phyloP scores from a whole-genome alignment of 2,797 vertebrate genomes.

The Characodon lateralis region DNA sequence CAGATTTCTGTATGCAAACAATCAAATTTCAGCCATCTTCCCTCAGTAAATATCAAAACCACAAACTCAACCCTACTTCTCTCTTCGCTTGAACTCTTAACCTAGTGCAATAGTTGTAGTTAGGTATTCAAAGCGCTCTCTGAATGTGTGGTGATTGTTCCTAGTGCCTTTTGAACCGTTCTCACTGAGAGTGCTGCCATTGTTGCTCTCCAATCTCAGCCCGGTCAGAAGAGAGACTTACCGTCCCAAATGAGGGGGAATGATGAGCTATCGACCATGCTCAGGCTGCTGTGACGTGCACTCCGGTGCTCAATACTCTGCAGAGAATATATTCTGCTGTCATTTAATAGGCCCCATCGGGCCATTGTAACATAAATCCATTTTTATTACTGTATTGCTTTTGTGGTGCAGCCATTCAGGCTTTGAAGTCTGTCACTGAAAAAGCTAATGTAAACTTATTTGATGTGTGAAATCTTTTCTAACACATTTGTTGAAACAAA shows the following conservation, averaged over 20 bases:
- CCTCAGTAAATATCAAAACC: conserved; percentile 1
- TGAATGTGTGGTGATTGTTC: conserved; percentile 36
- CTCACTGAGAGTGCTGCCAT: conserved; percentile 15
- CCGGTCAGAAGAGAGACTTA: conserved; percentile 52
- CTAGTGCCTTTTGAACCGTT: conserved; percentile 28
- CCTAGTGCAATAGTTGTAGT: conserved; percentile 1
- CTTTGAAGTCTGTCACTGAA: conserved; percentile 8
- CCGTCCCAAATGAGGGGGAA: conserved; percentile 53
- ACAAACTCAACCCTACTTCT: neutral
- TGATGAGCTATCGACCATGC: conserved; percentile 72
- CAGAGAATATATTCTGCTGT: conserved; percentile 44
- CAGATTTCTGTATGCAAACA: conserved; percentile 7
- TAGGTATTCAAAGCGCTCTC: conserved; percentile 5
- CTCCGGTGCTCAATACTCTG: conserved; percentile 46
- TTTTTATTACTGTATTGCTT: conserved; percentile 14
- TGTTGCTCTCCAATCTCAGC: conserved; percentile 42
- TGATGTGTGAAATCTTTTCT: conserved; percentile 7
- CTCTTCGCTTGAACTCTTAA: conserved; percentile 7
- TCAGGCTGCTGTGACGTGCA: conserved; percentile 39
- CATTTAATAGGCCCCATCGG: conserved; percentile 41
- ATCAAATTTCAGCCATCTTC: conserved; percentile 14
- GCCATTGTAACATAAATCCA: conserved; percentile 30
- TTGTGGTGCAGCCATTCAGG: conserved; percentile 18
- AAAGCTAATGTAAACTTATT: conserved; percentile 4
- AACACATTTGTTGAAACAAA: neutral